phyloP scores from a whole-genome alignment of 2,797 vertebrate species.

The Melanotaenia trifasciata region DNA sequence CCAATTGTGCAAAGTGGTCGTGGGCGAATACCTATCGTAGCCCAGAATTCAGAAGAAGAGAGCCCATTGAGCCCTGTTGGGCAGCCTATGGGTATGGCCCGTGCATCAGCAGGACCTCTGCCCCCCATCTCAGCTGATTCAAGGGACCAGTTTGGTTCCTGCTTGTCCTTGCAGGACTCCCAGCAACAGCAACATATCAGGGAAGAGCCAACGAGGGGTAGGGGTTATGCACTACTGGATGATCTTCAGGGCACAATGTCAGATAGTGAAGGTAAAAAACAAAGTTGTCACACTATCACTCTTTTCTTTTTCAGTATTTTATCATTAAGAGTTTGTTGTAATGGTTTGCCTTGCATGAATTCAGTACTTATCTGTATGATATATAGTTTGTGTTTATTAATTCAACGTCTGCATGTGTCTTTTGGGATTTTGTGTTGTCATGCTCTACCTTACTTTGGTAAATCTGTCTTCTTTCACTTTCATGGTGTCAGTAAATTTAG shows the following conservation, averaged over 20 bases:
- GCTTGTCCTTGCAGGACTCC: conserved; percentile 92
- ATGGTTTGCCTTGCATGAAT: conserved; percentile 82
- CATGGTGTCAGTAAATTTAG: conserved; percentile 30
- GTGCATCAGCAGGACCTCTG: conserved; percentile 95
- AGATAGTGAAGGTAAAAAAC: conserved; percentile 98
- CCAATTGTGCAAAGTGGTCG: conserved; percentile 95
- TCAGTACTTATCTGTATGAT: conserved; percentile 45
- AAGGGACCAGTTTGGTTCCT: conserved; percentile 98
- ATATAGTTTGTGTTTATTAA: conserved; percentile 43
- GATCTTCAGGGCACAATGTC: conserved; percentile 99
- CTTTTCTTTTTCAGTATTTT: conserved; percentile 74
- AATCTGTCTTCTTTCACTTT: conserved; percentile 45
- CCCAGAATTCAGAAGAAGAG: conserved; percentile 99
- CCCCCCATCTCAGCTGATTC: conserved; percentile 98
- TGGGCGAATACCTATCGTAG: conserved; percentile 96
- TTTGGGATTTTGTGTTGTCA: conserved; percentile 24
- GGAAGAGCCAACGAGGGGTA: conserved; percentile 93
- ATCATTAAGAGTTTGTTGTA: conserved; percentile 76
- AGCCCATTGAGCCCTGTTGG: conserved; percentile 98
- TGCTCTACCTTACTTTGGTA: conserved; percentile 34
- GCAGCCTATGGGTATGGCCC: conserved; percentile 99
- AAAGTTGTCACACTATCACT: conserved; percentile 63
- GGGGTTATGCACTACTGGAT: conserved; percentile 95
- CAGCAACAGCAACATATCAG: conserved; percentile 97
- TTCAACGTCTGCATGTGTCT: conserved; percentile 59